Evolutionary conservation across 1,140 invertebrate species (phyloP).

Genomic region (Nautilus pompilius): DNA sequence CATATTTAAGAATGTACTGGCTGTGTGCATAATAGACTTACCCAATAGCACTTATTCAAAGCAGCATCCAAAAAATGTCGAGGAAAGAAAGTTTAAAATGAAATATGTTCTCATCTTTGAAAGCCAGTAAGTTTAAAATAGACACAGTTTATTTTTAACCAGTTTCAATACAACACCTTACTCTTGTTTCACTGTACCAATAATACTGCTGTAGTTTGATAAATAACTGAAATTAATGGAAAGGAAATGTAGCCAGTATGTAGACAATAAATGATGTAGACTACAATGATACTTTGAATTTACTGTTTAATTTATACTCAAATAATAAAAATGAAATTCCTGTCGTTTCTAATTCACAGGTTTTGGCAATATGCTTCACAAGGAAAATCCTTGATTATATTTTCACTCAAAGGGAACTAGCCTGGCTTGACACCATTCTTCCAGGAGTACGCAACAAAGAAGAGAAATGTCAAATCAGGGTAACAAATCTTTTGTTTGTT

Average conservation of each 20-base stretch:
- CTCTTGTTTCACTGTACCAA: background rate
- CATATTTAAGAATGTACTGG: no score
- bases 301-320: background rate
- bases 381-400: slow-evolving; percentile 84
- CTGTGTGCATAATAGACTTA: no score
- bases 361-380: slow-evolving; percentile 95
- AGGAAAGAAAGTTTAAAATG: no score
- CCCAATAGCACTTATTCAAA: no score
- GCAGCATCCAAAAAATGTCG: no score
- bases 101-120: no score
- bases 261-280: background rate
- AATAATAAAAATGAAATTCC: background rate
- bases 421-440: slow-evolving; percentile 93
- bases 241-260: background rate
- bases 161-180: no score
- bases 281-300: background rate
- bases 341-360: slow-evolving; percentile 52
- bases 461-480: no score
- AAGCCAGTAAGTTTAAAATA: no score
- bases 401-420: slow-evolving; percentile 86
- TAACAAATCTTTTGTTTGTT: no score
- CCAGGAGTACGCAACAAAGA: no score
- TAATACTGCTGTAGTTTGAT: background rate
- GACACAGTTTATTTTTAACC: no score
- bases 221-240: background rate